These are phyloP conservation scores for Baronia brevicornis DNA, from an alignment of 2,888 invertebrate genomes.

Conservation along the genomic window DNA sequence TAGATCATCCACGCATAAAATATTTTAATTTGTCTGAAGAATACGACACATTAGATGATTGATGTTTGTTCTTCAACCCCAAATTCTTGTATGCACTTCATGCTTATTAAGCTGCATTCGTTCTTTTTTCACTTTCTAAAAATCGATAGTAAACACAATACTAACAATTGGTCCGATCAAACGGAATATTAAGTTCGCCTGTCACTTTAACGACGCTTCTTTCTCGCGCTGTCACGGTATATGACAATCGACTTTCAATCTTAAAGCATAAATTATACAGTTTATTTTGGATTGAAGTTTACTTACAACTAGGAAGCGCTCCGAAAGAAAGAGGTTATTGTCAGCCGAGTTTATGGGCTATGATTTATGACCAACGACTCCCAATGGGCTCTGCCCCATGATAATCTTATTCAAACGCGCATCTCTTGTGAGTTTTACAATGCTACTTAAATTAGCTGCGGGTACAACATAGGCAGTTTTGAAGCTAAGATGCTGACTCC, in stretches of 20 bases:
- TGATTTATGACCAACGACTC: constrained; percentile 75
- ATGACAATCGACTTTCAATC: constrained; percentile 20
- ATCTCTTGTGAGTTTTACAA: constrained; percentile 66
- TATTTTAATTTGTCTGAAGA: constrained; percentile 41
- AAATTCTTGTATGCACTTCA: constrained; percentile 16
- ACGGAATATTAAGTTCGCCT: constrained; percentile 74
- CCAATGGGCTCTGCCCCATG: constrained; percentile 69
- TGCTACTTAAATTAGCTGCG: constrained; percentile 75
- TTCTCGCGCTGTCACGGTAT: constrained; percentile 35
- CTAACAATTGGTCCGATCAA: constrained; percentile 73
- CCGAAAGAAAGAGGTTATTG: constrained; percentile 64
- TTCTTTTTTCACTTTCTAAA: constrained; percentile 59
- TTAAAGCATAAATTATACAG: constrained; percentile 20
- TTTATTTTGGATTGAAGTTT: constrained; percentile 23
- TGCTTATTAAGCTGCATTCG: constrained; percentile 15
- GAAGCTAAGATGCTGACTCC: constrained; percentile 42
- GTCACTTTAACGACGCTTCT: constrained; percentile 68
- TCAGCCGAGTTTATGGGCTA: constrained; percentile 72
- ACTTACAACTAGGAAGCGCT: constrained; percentile 48
- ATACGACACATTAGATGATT: constrained; percentile 52
- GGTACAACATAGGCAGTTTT: constrained; percentile 52
- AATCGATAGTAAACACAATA: constrained; percentile 66
- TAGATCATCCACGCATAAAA: constrained; percentile 55
- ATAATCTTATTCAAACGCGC: constrained; percentile 70
- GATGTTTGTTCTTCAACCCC: constrained; percentile 58